Evolutionary conservation across 2,888 invertebrate genomes (phyloP).

Genomic region (Luperina testacea): DNA sequence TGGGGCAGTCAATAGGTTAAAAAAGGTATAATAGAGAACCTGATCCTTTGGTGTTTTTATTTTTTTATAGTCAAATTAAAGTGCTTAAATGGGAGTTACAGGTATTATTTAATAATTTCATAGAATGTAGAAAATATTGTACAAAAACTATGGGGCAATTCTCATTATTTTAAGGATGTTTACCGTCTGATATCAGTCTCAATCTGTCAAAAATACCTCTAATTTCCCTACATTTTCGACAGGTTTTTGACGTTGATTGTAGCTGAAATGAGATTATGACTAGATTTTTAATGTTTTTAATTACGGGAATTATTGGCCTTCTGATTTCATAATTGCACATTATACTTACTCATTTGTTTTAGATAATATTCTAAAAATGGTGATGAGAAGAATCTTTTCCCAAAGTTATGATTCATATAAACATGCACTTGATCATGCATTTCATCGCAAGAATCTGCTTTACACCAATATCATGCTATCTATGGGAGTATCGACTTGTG

Average conservation of each 20-base stretch:
- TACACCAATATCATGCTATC: constrained; percentile 95
- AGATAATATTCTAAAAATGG: constrained; percentile 73
- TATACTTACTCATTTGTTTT: constrained; percentile 72
- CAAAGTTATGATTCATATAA: constrained; percentile 74
- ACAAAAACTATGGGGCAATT: constrained; percentile 60
- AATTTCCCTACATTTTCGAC: neutral
- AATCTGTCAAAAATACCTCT: neutral
- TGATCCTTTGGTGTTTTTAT: neutral
- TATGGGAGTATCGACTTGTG: constrained; percentile 93
- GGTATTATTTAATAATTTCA: constrained; percentile 2
- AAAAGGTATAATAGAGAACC: neutral
- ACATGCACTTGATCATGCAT: constrained; percentile 81
- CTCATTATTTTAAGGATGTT: neutral
- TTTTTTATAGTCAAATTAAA: neutral
- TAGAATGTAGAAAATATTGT: constrained; percentile 52
- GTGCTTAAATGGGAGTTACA: neutral
- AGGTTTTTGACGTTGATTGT: neutral
- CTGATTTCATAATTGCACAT: constrained; percentile 52
- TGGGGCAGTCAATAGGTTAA: neutral
- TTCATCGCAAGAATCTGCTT: constrained; percentile 92
- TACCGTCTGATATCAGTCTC: neutral
- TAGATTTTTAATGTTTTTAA: neutral
- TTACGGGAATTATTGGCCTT: neutral
- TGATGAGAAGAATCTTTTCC: constrained; percentile 77
- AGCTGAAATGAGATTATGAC: neutral